These are phyloP conservation scores for Drosophila chauvacae DNA, from an alignment of 1,140 invertebrate species.

Conservation along the genomic window DNA sequence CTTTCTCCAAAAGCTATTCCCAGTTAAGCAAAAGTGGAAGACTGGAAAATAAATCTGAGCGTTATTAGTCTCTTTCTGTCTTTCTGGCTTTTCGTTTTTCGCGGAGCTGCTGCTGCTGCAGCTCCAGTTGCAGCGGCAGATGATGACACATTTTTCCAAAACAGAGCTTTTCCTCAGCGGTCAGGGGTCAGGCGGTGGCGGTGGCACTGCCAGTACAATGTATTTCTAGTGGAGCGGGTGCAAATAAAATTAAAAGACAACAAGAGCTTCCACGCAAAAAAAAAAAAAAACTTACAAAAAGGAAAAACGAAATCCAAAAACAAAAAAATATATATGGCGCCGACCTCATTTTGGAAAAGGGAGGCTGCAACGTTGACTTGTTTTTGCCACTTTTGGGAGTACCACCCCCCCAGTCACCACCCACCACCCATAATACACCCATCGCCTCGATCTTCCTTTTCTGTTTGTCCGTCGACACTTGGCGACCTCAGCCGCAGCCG, in stretches of 20 bases:
- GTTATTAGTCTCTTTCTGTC: conserved; percentile 68
- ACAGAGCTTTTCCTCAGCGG: conserved; percentile 32
- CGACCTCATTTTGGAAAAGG: conserved; percentile 64
- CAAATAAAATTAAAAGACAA: conserved; percentile 75
- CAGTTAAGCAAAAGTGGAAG: not conserved
- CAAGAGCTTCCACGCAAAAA: conserved; percentile 45
- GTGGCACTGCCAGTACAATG: conserved; percentile 59
- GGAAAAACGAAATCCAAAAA: conserved; percentile 34
- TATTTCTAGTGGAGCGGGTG: conserved; percentile 78
- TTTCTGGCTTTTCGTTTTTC: conserved; percentile 11
- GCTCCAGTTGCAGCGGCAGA: conserved; percentile 4
- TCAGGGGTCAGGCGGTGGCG: conserved; percentile 44
- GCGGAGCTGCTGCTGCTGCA: conserved; percentile 15
- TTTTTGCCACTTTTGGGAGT: conserved; percentile 68
- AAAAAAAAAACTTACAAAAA: conserved; percentile 54
- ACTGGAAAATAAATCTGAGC: conserved; percentile 59
- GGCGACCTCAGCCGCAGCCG: conserved; percentile 55
- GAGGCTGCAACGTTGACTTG: conserved; percentile 52
- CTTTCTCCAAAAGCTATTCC: not conserved
- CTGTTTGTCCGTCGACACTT: conserved; percentile 68
- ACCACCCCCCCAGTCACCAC: no score
- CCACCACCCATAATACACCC: not conserved
- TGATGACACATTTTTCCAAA: conserved; percentile 49
- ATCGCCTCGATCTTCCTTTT: conserved; percentile 1
- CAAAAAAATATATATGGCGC: conserved; percentile 73